A percentile compares a stretch with the other conserved stretches of the same genome.
phyloP scores from a whole-genome alignment of 2,888 invertebrate genomes.

The Rapana venosa region DNA sequence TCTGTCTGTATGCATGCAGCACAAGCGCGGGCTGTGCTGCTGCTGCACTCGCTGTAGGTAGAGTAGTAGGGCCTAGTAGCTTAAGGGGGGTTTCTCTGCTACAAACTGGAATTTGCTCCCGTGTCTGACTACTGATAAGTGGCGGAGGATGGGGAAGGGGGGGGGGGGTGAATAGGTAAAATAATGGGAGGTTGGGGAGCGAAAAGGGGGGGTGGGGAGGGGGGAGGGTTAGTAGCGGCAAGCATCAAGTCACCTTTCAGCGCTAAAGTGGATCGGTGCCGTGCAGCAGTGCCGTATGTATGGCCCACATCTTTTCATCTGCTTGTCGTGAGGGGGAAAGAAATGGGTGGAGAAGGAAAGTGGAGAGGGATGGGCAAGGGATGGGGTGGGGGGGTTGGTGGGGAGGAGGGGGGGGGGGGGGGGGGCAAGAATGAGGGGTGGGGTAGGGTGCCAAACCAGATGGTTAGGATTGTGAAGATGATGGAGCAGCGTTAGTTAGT shows the following conservation, averaged over 20 bases:
- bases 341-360: background rate
- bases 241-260: constrained; percentile 25
- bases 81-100: background rate
- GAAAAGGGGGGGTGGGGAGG: background rate
- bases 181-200: background rate
- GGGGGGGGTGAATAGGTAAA: background rate
- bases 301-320: constrained; percentile 19
- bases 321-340: background rate
- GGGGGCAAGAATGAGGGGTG: no score
- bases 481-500: background rate
- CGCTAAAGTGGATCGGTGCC: constrained; percentile 12
- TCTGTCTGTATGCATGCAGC: background rate
- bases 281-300: background rate
- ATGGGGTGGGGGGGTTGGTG: no score
- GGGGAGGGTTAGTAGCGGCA: background rate
- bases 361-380: background rate
- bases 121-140: background rate
- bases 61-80: background rate
- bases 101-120: background rate
- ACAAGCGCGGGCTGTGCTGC: background rate
- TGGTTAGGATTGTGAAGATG: constrained; percentile 19
- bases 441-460: constrained; percentile 22
- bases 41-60: background rate
- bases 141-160: background rate
- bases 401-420: background rate